phyloP scores from a whole-genome alignment of 2,888 invertebrate genomes.

The Tipula vernalis region DNA sequence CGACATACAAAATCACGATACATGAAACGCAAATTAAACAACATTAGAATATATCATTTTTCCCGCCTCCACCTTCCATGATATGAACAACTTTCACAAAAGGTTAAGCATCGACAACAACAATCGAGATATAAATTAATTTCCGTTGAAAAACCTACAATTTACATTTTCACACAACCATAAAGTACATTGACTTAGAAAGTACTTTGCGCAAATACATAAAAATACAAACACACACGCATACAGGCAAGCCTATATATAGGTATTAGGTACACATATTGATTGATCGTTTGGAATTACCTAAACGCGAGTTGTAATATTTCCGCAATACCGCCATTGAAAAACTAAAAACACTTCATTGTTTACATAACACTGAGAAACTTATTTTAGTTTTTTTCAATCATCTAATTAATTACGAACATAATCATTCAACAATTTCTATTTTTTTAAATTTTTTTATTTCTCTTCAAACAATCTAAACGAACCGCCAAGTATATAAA shows the following conservation, averaged over 20 bases:
- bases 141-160: not conserved
- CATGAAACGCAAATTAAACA: not conserved
- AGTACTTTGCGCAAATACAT: not conserved
- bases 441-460: not conserved
- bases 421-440: not conserved
- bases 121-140: not conserved
- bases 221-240: not conserved
- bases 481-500: not conserved
- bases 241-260: not conserved
- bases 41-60: not conserved
- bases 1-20: not conserved
- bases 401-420: not conserved
- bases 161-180: not conserved
- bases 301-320: not conserved
- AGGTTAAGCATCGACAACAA: not conserved
- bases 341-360: not conserved
- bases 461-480: not conserved
- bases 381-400: not conserved
- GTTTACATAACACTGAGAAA: not conserved
- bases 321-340: not conserved
- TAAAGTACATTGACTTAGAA: constrained; percentile 4
- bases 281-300: not conserved
- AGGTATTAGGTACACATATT: not conserved
- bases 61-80: not conserved
- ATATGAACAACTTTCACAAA: not conserved